A percentile compares a stretch with the other conserved stretches of the same genome.
phyloP scores from a whole-genome alignment of 2,797 vertebrate genomes.

The Enoplosus armatus region DNA sequence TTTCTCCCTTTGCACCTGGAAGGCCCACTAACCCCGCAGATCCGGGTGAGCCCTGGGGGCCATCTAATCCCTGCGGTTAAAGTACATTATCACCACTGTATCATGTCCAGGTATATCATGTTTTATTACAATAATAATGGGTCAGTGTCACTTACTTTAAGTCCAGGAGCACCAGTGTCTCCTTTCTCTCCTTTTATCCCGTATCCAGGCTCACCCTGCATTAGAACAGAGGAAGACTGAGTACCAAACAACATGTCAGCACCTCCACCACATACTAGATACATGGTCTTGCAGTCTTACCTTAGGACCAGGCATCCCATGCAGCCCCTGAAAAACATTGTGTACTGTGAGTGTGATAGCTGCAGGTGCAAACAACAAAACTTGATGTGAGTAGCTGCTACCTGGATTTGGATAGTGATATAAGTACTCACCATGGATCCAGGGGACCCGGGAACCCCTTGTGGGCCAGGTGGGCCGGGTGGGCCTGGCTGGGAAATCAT shows the following conservation, averaged over 20 bases:
- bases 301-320: constrained; percentile 86
- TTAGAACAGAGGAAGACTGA: constrained; percentile 51
- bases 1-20: constrained; percentile 96
- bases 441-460: constrained; percentile 88
- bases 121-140: background rate
- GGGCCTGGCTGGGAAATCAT: constrained; percentile 93
- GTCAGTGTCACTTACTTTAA: constrained; percentile 64
- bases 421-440: constrained; percentile 78
- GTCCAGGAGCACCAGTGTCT: constrained; percentile 75
- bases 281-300: constrained; percentile 61
- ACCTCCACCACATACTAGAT: background rate
- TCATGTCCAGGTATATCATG: background rate
- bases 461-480: constrained; percentile 88
- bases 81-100: constrained; percentile 8
- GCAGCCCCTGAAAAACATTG: constrained; percentile 79
- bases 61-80: constrained; percentile 75
- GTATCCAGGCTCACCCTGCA: constrained; percentile 84
- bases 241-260: constrained; percentile 10
- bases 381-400: background rate
- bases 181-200: constrained; percentile 82
- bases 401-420: background rate
- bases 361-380: background rate
- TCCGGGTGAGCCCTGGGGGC: constrained; percentile 87
- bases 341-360: constrained; percentile 34
- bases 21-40: constrained; percentile 92